Evolutionary conservation across 2,113 vertebrate genomes (phyloP), one percentile per base, ranked within the genome.

Genomic region (Condylura cristata): DNA sequence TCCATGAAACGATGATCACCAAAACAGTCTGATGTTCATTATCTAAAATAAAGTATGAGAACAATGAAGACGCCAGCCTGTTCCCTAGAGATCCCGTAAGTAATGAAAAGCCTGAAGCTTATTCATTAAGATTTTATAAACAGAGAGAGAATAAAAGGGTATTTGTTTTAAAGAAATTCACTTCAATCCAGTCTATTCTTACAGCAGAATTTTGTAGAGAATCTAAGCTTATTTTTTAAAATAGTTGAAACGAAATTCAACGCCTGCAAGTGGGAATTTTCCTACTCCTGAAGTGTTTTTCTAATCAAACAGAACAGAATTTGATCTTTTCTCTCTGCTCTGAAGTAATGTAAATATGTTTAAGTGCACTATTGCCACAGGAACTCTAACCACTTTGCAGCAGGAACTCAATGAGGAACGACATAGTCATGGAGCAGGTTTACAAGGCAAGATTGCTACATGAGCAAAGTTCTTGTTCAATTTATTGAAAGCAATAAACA

Each of bases 311-410:
- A 86, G 89, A 97, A 72, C 96, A 95, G 93, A 96, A 83, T 79
- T 53, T 85, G 41, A 24, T 94, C 96, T 97, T 91, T 90, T 92
- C 94, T 92, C 85, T 96, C 85, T 97, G 83, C 96, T n/a, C 26
- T 14, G n/a, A 94, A 72, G 28, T 58, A n/a, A n/a, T n/a, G 56
- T 41, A 28, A 32, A 14, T 46, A 5, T 18, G 28, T n/a, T n/a
- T 20, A 41, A 28, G 24, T 28, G 13, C 46, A 8, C 48, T 51
- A 51, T 51, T 51, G 48, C 48, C 16, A 17, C 48, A 51, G 48
- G 48, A 51, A 51, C 48, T 51, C 13, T 51, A 3, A 3, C 48
- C 13, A 12, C 46, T 48, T 48, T 48, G 46, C 46, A 48, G 46
- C 11, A 12, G 46, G 46, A 48, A 12, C 46, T 48, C 16, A 5